phyloP scores from a whole-genome alignment of 1,140 invertebrate genomes.

The Eriocheir sinensis region DNA sequence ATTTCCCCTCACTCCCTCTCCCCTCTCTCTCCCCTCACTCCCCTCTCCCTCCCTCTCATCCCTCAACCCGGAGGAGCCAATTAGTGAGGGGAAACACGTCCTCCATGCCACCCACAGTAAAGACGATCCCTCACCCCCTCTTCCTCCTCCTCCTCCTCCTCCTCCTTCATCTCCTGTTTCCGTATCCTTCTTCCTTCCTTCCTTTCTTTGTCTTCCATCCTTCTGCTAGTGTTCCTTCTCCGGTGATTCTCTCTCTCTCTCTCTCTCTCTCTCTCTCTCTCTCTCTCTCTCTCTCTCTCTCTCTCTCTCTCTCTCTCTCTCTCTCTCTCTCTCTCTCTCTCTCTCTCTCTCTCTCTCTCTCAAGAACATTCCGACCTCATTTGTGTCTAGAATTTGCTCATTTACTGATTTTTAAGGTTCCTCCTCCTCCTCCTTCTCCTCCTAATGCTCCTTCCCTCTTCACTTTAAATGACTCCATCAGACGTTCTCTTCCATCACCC shows the following conservation, averaged over 20 bases:
- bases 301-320: neutral
- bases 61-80: slow-evolving; percentile 54
- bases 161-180: neutral
- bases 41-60: slow-evolving; percentile 42
- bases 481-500: neutral
- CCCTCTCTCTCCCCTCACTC: neutral
- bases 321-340: neutral
- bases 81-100: slow-evolving; percentile 67
- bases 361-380: neutral
- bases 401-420: neutral
- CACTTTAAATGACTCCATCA: neutral
- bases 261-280: slow-evolving; percentile 28
- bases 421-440: no score
- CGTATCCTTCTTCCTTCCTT: neutral
- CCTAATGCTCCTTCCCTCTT: no score
- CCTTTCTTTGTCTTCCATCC: neutral
- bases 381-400: neutral
- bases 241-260: neutral
- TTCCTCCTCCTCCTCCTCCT: neutral
- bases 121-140: neutral
- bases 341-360: neutral
- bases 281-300: neutral
- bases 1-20: neutral
- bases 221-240: neutral
- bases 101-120: slow-evolving; percentile 57